Evolutionary conservation across 1,140 invertebrate species (phyloP).

Genomic region (Drosophila bocqueti): DNA sequence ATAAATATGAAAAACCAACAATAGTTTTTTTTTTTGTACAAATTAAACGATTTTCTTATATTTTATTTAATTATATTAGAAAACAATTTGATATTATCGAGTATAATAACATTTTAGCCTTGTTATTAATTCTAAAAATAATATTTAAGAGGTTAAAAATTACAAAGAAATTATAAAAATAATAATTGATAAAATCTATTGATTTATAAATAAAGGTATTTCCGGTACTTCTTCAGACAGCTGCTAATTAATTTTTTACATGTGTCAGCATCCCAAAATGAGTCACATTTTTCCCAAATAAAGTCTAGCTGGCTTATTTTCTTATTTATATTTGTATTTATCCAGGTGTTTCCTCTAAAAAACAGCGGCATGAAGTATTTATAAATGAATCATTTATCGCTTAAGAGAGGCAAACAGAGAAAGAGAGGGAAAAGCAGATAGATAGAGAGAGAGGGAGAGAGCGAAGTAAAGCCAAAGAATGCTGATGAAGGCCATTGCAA

Average conservation of each 20-base stretch:
- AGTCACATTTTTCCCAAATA: slow-evolving; percentile 42
- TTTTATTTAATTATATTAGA: too few species aligned
- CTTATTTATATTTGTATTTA: slow-evolving; percentile 51
- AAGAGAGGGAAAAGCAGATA: slow-evolving; percentile 5
- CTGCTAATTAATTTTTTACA: neutral
- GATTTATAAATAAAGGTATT: neutral
- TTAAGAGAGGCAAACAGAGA: slow-evolving; percentile 2
- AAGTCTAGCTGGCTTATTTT: slow-evolving; percentile 22
- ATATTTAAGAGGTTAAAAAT: neutral
- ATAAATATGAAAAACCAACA: neutral
- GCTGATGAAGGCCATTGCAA: slow-evolving; percentile 70
- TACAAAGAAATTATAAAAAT: too few species aligned
- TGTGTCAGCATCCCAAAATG: slow-evolving; percentile 27
- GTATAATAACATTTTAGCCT: neutral
- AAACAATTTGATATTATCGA: too few species aligned
- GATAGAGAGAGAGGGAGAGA: slow-evolving; percentile 24
- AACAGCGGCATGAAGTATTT: slow-evolving; percentile 43
- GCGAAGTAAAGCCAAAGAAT: slow-evolving; percentile 54
- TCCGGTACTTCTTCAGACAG: neutral
- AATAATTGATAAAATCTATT: neutral
- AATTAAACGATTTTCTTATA: too few species aligned
- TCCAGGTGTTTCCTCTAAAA: slow-evolving; percentile 75
- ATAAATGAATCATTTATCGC: slow-evolving; percentile 55
- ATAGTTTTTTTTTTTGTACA: too few species aligned
- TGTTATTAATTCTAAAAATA: neutral